phyloP scores from a whole-genome alignment of 2,888 invertebrate species.

The Lissonota sp. region DNA sequence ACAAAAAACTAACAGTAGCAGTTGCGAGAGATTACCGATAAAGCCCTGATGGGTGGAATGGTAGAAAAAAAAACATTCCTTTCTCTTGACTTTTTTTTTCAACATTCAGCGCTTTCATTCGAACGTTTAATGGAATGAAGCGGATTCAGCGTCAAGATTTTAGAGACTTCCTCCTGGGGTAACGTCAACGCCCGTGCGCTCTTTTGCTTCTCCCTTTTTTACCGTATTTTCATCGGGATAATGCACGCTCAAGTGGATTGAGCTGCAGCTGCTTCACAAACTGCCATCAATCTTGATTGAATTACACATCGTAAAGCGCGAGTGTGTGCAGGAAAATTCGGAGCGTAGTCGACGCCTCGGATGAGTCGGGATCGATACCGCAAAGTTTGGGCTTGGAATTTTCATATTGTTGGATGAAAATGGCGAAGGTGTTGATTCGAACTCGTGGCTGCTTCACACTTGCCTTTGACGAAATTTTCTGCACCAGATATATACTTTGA shows the following conservation, averaged over 20 bases:
- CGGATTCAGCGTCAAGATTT: constrained; percentile 56
- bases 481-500: not conserved
- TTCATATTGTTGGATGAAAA: no score
- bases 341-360: not conserved
- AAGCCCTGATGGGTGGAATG: constrained; percentile 16
- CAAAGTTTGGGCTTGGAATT: no score
- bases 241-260: constrained; percentile 81
- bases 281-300: constrained; percentile 80
- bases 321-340: not conserved
- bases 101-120: not conserved
- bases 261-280: constrained; percentile 62
- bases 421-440: no score
- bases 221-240: constrained; percentile 79
- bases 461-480: no score
- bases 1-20: constrained; percentile 4
- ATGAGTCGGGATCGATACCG: no score
- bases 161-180: constrained; percentile 36
- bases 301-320: not conserved
- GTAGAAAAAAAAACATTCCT: not conserved
- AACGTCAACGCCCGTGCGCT: constrained; percentile 53
- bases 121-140: constrained; percentile 45
- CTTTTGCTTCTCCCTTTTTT: constrained; percentile 14
- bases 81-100: no score
- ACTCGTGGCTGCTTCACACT: no score
- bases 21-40: constrained; percentile 49